Conservation (phyloP, 2,888 invertebrate genomes). For the Sthenelais limicola region DNA sequence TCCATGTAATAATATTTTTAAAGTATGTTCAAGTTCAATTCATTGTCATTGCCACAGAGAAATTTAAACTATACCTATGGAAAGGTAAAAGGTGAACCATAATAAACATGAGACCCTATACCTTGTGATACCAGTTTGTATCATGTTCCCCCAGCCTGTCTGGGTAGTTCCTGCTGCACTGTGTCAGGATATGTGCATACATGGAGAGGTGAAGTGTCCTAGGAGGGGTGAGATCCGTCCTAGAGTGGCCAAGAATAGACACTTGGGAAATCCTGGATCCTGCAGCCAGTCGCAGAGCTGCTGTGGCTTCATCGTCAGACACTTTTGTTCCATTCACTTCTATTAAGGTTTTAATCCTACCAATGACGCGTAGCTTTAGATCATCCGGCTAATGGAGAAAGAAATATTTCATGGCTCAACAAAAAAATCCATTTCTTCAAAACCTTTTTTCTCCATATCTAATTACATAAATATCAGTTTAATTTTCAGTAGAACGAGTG, state of each 20-base stretch:
- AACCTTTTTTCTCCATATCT: no score
- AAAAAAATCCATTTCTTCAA: no score
- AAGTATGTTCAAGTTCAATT: no score
- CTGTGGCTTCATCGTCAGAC: conserved; percentile 65
- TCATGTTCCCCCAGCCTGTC: conserved; percentile 64
- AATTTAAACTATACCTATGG: no score
- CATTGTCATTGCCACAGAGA: no score
- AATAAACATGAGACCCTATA: conserved; percentile 44
- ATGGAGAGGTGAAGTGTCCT: conserved; percentile 61
- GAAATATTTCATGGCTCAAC: no score
- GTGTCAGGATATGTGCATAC: conserved; percentile 56
- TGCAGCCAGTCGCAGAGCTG: conserved; percentile 66
- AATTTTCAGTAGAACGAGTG: no score
- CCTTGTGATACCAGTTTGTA: conserved; percentile 65
- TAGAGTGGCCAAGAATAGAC: conserved; percentile 63
- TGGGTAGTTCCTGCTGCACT: conserved; percentile 61
- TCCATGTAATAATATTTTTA: no score
- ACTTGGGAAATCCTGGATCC: conserved; percentile 68
- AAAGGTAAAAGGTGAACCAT: no score
- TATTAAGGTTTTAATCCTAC: conserved; percentile 66
- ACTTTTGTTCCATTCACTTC: conserved; percentile 63
- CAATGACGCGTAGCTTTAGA: conserved; percentile 66
- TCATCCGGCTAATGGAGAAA: conserved; percentile 59
- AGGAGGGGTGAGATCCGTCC: conserved; percentile 62
- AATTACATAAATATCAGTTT: not conserved